These are phyloP conservation scores for Idris sp. DNA, from an alignment of 1,140 invertebrate species.

Conservation along the genomic window DNA sequence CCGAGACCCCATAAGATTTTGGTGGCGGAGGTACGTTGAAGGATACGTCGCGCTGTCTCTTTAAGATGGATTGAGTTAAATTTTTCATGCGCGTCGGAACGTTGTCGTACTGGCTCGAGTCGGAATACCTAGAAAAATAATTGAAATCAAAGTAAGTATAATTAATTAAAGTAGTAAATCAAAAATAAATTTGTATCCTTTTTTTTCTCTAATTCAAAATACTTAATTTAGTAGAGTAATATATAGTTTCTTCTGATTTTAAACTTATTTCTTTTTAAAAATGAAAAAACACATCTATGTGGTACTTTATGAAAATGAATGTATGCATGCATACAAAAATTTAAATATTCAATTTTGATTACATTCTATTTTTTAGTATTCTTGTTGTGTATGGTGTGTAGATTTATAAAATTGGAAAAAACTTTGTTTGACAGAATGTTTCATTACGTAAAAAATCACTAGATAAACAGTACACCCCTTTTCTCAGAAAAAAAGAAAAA, in stretches of 20 bases:
- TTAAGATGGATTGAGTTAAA: slow-evolving; percentile 68
- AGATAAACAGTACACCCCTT: slow-evolving; percentile 58
- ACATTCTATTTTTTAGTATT: too few species aligned
- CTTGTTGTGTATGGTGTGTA: slow-evolving; percentile 11
- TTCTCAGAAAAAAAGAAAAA: slow-evolving; percentile 52
- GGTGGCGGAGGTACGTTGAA: slow-evolving; percentile 70
- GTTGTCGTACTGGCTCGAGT: slow-evolving; percentile 77
- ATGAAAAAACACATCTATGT: too few species aligned
- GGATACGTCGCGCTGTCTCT: slow-evolving; percentile 70
- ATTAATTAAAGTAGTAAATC: too few species aligned
- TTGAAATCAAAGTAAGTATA: neutral
- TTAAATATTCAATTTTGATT: too few species aligned
- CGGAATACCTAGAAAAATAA: slow-evolving; percentile 69
- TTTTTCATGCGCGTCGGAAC: slow-evolving; percentile 73
- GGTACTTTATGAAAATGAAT: too few species aligned
- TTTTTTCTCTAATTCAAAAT: too few species aligned
- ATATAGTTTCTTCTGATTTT: too few species aligned
- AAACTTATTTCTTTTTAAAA: too few species aligned
- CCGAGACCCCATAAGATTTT: slow-evolving; percentile 58
- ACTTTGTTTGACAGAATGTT: slow-evolving; percentile 47
- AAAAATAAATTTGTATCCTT: too few species aligned
- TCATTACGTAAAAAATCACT: slow-evolving; percentile 45
- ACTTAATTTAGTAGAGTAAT: too few species aligned
- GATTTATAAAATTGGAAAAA: slow-evolving; percentile 5
- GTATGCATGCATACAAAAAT: too few species aligned